Evolutionary conservation across 2,797 vertebrate species (phyloP), one percentile per base, ranked within the genome.

Genomic region (Megaceryle alcyon): DNA sequence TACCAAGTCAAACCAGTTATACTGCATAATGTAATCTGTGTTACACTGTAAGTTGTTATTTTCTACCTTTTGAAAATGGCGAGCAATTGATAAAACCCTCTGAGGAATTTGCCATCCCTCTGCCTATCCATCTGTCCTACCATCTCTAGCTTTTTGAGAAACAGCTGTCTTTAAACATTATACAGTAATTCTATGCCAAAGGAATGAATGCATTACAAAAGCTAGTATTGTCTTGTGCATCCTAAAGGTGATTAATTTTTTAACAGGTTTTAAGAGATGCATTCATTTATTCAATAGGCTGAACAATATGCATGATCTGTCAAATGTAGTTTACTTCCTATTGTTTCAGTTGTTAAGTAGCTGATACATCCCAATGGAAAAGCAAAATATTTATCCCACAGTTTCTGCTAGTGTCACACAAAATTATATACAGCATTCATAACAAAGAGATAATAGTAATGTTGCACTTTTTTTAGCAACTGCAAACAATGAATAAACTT

Each of bases 211-310:
- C 63, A 51, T 73, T 84, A 83, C 37, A 8, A 21, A 88, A 95
- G 35, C 13, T 57, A 69, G 46, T 87, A 88, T 90, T 91, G 65
- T 79, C 65, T 81, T 89, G 69, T 77, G 75, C 26, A 66, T 80
- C 70, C 77, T 95, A 96, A 88, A 94, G 53, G 76, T 92, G 91
- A 92, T 94, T 88, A 82, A 96, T 90, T 91, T 94, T 93, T 96
- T 60, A 94, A 68, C 80, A 82, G 53, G 9, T 71, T 96, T 96
- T 76, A 59, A 81, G 90, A 92, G 56, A 46, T 59, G 18, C 20
- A 83, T 86, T 95, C 54, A 77, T 92, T 90, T 89, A 77, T 89
- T 95, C 75, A 92, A 25, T 92, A 83, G 64, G 4, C 31, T 92
- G 79, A 97, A 89, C 49, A 92, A 81, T 83, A 80, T 86, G 22